phyloP scores from a whole-genome alignment of 1,140 invertebrate species.

The Drosophila aff. region DNA sequence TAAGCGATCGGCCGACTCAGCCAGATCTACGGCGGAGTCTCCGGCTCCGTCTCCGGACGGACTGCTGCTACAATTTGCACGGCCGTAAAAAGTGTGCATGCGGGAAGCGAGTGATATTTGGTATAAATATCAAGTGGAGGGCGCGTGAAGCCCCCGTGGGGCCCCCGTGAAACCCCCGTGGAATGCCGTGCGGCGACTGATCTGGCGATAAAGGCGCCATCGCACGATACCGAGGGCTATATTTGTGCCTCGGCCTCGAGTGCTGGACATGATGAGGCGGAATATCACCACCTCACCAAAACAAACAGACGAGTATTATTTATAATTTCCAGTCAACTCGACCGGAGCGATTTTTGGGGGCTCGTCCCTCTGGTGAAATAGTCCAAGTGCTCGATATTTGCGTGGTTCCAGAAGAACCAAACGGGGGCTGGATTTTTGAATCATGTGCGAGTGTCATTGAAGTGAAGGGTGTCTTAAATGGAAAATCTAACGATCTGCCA shows the following conservation, averaged over 20 bases:
- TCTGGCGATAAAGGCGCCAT: slow-evolving; percentile 56
- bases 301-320: slow-evolving; percentile 52
- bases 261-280: slow-evolving; percentile 43
- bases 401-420: slow-evolving; percentile 24
- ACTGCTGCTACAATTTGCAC: slow-evolving; percentile 24
- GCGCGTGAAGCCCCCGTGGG: slow-evolving; percentile 65
- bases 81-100: slow-evolving; percentile 57
- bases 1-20: slow-evolving; percentile 47
- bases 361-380: slow-evolving; percentile 79
- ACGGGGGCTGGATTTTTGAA: slow-evolving; percentile 10
- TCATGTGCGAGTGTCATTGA: slow-evolving; percentile 27
- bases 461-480: slow-evolving; percentile 25
- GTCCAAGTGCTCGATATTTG: slow-evolving; percentile 11
- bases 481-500: slow-evolving; percentile 12
- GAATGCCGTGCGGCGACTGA: slow-evolving; percentile 47
- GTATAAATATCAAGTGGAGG: slow-evolving; percentile 23
- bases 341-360: slow-evolving; percentile 57
- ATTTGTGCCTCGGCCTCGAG: slow-evolving; percentile 42
- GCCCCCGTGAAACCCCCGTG: slow-evolving; percentile 52
- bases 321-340: slow-evolving; percentile 48
- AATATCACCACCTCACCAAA: slow-evolving; percentile 32
- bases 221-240: slow-evolving; percentile 46
- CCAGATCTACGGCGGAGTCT: slow-evolving; percentile 13
- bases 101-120: slow-evolving; percentile 42
- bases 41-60: slow-evolving; percentile 26